Evolutionary conservation across 2,797 vertebrate species (phyloP), one percentile per base, ranked within the genome.

Genomic region (Rhinatrema bivittatum): DNA sequence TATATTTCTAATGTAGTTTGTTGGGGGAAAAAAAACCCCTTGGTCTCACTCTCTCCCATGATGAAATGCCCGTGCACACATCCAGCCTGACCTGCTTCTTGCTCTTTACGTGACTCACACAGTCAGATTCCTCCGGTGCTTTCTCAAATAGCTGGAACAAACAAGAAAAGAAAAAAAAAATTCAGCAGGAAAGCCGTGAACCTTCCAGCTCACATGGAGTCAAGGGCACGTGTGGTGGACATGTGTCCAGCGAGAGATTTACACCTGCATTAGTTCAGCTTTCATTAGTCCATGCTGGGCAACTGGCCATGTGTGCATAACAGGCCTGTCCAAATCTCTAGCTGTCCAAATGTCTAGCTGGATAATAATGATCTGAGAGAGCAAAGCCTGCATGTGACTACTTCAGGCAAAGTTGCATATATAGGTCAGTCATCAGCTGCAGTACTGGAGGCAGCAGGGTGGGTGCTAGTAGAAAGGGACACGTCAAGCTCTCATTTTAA

Each of bases 281-380:
- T 47, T 45, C 32, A 20, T 31, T 27, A 33, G 19, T 52, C 26
- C 32, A 6, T 23, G 19, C 14, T 47, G 44, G 22, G 42, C 48
- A 41, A 7, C 14, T 31, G 15, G 17, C 42, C 42, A 41, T 0
- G 0, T 15, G 36, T 25, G 13, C 1, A 29, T 15, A 28, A 7
- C 7, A 15, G 7, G 26, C 16, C 31, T 25, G 36, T 57, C 39
- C 34, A 32, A 50, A 41, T 50, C 54, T 30, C 17, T 46, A 35
- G 52, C 28, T 7, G 5, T 1, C 24, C 50, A 9, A 26, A 24
- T n/a, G n/a, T n/a, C n/a, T n/a, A n/a, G n/a, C n/a, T n/a, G n/a
- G 32, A 46, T 57, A n/a, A n/a, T n/a, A 45, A 40, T 56, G 57
- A 60, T 27, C 51, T 60, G 36, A 53, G 72, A 32, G 20, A 59